Evolutionary conservation across 1,140 invertebrate genomes (phyloP).

Genomic region (Drosophila ohnishii): DNA sequence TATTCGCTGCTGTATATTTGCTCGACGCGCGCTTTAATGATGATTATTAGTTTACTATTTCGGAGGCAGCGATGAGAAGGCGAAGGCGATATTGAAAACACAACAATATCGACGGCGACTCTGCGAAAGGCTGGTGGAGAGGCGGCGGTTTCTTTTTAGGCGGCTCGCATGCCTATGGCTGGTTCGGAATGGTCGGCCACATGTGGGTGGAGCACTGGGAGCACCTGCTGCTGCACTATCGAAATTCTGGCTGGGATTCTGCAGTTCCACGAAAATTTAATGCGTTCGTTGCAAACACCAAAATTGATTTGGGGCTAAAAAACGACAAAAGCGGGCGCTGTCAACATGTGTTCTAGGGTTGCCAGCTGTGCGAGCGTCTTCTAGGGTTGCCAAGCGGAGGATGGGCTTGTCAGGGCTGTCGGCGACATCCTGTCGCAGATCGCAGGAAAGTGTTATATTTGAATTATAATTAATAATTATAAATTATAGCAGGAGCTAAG

Average conservation of each 20-base stretch:
- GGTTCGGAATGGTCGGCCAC: conserved; percentile 16
- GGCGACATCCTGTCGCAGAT: no score
- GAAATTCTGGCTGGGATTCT: conserved; percentile 23
- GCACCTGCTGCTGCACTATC: conserved; percentile 5
- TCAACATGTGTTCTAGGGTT: conserved; percentile 65
- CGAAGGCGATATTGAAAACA: conserved; percentile 22
- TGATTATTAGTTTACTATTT: conserved; percentile 37
- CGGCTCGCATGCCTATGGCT: conserved; percentile 42
- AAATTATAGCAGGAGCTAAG: not conserved
- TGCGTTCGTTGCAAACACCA: conserved; percentile 77
- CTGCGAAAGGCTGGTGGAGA: conserved; percentile 8
- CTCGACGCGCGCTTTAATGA: conserved; percentile 14
- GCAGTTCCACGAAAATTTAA: conserved; percentile 69
- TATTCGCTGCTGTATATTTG: conserved; percentile 10
- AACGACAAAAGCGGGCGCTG: conserved; percentile 61
- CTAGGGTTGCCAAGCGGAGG: not conserved
- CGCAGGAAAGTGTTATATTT: not conserved
- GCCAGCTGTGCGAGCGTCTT: conserved; percentile 21
- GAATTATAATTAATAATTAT: not conserved
- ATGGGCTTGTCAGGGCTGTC: no score
- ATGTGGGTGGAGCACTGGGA: conserved; percentile 23
- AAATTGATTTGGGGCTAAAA: conserved; percentile 61
- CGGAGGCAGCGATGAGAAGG: conserved; percentile 19
- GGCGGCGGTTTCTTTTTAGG: conserved; percentile 30
- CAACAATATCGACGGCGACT: conserved; percentile 28